These are phyloP conservation scores for Cosmia trapezina DNA, from an alignment of 2,888 invertebrate genomes.

Conservation along the genomic window DNA sequence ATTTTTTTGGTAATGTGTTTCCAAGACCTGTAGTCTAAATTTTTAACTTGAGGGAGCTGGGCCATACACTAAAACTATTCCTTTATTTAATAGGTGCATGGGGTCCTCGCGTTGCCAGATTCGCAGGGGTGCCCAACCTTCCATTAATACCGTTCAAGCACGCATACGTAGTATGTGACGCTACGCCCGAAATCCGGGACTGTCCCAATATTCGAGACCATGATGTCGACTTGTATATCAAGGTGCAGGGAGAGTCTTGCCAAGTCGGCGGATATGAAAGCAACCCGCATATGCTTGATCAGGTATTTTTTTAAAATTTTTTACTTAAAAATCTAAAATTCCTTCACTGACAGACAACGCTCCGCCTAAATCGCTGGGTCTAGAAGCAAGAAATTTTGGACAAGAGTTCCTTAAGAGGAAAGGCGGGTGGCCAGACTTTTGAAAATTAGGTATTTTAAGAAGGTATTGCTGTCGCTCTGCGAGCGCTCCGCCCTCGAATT, in stretches of 20 bases:
- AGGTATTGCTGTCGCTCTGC: no score
- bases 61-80: not conserved
- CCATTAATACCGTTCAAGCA: constrained; percentile 96
- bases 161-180: constrained; percentile 96
- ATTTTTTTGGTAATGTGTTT: no score
- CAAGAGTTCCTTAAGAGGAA: no score
- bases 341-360: not conserved
- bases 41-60: not conserved
- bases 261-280: constrained; percentile 96
- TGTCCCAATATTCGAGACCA: constrained; percentile 96
- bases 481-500: no score
- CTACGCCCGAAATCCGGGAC: constrained; percentile 93
- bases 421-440: no score
- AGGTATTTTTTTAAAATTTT: constrained; percentile 81
- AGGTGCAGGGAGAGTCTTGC: constrained; percentile 95
- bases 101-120: constrained; percentile 93
- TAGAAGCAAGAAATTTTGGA: no score
- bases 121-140: constrained; percentile 92
- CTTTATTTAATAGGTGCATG: constrained; percentile 90
- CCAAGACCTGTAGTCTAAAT: no score
- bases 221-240: constrained; percentile 95
- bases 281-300: constrained; percentile 95
- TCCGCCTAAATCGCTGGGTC: not conserved
- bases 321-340: not conserved
- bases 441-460: no score